A percentile compares a stretch with the other conserved stretches of the same genome.
These are phyloP conservation scores for Sialis fuliginosa DNA, from an alignment of 2,888 invertebrate genomes.

Conservation along the genomic window DNA sequence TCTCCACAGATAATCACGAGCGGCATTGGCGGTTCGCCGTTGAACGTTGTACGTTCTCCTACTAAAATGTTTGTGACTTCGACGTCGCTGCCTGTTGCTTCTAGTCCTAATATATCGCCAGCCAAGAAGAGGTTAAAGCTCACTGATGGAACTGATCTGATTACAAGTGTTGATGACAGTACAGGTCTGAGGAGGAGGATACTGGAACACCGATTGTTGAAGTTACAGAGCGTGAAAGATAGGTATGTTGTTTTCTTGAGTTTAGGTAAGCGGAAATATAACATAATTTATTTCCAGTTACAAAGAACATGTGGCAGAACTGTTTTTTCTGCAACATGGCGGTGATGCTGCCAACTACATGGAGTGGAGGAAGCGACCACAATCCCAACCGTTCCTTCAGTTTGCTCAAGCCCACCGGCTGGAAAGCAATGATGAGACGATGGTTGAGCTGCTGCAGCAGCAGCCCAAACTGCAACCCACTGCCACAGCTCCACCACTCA, in stretches of 20 bases:
- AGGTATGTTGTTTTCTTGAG: constrained; percentile 23
- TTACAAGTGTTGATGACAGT: constrained; percentile 23
- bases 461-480: neutral
- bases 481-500: constrained; percentile 9
- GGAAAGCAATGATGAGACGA: constrained; percentile 19
- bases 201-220: constrained; percentile 51
- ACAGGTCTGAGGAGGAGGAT: constrained; percentile 43
- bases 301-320: constrained; percentile 57
- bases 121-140: constrained; percentile 29
- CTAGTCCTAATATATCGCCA: constrained; percentile 20
- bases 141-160: constrained; percentile 23
- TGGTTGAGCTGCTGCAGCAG: neutral
- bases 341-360: constrained; percentile 81
- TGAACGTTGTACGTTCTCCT: constrained; percentile 6
- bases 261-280: neutral
- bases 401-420: constrained; percentile 58
- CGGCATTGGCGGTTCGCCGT: neutral
- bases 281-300: constrained; percentile 14
- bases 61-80: constrained; percentile 7
- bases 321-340: constrained; percentile 72
- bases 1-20: constrained; percentile 9
- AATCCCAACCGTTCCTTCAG: constrained; percentile 52
- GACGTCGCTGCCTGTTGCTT: constrained; percentile 13
- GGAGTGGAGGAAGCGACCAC: constrained; percentile 66
- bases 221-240: constrained; percentile 50